Conservation (phyloP, 2,113 vertebrate genomes). For the Microcebus lehilahytsara region DNA sequence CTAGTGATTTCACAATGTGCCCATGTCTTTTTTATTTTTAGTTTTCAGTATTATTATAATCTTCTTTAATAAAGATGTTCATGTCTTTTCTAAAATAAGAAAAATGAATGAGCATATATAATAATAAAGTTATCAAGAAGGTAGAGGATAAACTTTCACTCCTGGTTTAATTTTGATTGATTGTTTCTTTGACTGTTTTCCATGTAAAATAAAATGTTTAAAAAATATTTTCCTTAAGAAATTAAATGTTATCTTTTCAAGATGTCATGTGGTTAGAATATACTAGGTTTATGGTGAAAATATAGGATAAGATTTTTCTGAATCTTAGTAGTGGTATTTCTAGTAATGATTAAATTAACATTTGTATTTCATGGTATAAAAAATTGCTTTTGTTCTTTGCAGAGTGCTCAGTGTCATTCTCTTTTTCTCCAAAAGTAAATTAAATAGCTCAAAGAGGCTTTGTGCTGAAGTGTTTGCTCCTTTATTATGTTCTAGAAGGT, state of each 20-base stretch:
- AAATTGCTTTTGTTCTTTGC: conserved; percentile 78
- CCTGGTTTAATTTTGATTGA: conserved; percentile 28
- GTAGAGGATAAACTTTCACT: neutral
- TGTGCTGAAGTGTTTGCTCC: conserved; percentile 76
- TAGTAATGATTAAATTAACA: conserved; percentile 72
- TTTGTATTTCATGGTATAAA: conserved; percentile 72
- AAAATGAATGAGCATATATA: conserved; percentile 11
- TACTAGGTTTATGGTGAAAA: conserved; percentile 50
- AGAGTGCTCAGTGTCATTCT: conserved; percentile 78
- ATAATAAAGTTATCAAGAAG: neutral
- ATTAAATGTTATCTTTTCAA: neutral
- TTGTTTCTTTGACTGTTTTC: neutral
- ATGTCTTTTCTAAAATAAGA: conserved; percentile 42
- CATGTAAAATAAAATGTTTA: neutral
- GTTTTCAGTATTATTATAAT: neutral
- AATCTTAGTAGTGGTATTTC: conserved; percentile 49
- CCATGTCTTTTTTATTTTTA: neutral
- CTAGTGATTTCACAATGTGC: neutral
- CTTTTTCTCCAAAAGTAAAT: conserved; percentile 80
- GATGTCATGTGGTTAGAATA: neutral
- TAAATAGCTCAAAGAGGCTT: conserved; percentile 82
- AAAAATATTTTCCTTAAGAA: conserved; percentile 34
- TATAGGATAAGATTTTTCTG: conserved; percentile 49
- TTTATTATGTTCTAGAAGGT: conserved; percentile 78
- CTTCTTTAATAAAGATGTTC: neutral